Evolutionary conservation across 2,797 vertebrate genomes (phyloP), one percentile per base, ranked within the genome.

Genomic region (Gymnoscopelus microlampas): DNA sequence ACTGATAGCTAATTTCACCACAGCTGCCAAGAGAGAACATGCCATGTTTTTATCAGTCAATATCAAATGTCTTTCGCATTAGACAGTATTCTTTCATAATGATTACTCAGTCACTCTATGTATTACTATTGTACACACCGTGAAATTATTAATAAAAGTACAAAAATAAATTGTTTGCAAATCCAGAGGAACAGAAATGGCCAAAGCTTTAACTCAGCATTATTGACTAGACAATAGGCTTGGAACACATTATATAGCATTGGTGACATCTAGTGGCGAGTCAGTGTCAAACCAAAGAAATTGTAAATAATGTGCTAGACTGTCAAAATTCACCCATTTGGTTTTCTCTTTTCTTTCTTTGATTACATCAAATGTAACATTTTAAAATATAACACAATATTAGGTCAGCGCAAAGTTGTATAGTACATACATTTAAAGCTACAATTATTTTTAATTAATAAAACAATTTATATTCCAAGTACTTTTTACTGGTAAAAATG

Each of bases 221-320:
- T 35, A 35, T 32, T 4, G 8, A 10, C 39, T 44, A n/a, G n/a
- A 23, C 15, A 35, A 53, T 35, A 50, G 35, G 1, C n/a, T 6
- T 29, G 2, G 3, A 47, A 56, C 8, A 15, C 26, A 66, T 9
- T 49, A 13, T 55, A n/a, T 55, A 35, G 55, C 19, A 35, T 19
- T 56, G 55, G 57, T 70, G 76, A 0, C 78, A 71, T 44, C 86
- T 80, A 50, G 65, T 86, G 84, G 67, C 3, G 15, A 0, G 0
- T 65, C 15, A 70, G 24, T 63, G 3, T 53, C 49, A 77, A 84
- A 26, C 44, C 59, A 44, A 26, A 53, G n/a, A n/a, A n/a, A n/a
- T n/a, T n/a, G n/a, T n/a, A n/a, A n/a, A n/a, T n/a, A n/a, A n/a
- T n/a, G n/a, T n/a, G n/a, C n/a, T n/a, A n/a, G n/a, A n/a, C n/a